These are phyloP conservation scores for Thalassaphorura encarpata DNA, from an alignment of 1,140 invertebrate genomes.

Conservation along the genomic window DNA sequence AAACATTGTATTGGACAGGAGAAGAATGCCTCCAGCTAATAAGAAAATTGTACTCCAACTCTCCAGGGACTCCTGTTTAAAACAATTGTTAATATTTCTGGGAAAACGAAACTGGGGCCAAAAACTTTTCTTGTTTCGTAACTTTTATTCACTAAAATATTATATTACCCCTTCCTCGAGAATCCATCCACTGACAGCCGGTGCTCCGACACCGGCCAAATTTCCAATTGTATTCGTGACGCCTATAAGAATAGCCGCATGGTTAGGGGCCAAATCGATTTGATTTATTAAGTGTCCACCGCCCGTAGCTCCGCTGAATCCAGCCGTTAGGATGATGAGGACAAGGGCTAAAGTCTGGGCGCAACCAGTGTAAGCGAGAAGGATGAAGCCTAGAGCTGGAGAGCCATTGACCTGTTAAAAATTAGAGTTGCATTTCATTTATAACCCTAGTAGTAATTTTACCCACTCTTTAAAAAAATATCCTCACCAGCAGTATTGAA, in stretches of 20 bases:
- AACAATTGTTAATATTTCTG: too few relatives aligned
- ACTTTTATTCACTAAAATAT: too few relatives aligned
- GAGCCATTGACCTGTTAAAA: constrained; percentile 56
- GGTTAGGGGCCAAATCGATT: neutral
- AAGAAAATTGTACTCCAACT: neutral
- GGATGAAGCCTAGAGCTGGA: constrained; percentile 61
- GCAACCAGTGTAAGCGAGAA: constrained; percentile 52
- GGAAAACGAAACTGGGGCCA: too few relatives aligned
- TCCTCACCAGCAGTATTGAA: too few relatives aligned
- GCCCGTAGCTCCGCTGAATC: neutral
- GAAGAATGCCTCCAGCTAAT: neutral
- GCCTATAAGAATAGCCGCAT: neutral
- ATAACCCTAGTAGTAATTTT: too few relatives aligned
- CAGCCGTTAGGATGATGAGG: constrained; percentile 23
- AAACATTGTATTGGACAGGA: neutral
- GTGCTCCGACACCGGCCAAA: neutral
- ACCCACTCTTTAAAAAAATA: too few relatives aligned
- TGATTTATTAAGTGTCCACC: neutral
- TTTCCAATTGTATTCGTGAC: neutral
- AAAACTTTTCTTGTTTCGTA: too few relatives aligned
- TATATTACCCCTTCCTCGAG: too few relatives aligned
- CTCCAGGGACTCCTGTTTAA: neutral
- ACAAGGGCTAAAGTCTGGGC: constrained; percentile 48
- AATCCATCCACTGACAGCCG: neutral
- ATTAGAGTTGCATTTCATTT: too few relatives aligned